These are phyloP conservation scores for Acanthaster planci DNA, from an alignment of 35 echinoderm and acorn worm species.

Conservation along the genomic window DNA sequence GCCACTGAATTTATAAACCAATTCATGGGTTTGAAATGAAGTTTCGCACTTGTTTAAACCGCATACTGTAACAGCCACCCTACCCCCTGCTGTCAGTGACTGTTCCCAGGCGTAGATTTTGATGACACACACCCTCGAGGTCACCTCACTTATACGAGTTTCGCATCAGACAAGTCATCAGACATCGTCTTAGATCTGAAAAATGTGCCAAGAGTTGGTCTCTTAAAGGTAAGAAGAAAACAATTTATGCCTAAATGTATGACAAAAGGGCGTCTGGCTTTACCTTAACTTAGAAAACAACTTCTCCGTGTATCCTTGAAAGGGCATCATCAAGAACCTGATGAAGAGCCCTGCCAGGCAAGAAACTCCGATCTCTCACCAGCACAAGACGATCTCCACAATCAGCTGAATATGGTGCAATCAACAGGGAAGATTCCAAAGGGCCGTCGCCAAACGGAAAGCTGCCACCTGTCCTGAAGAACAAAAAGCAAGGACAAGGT, in stretches of 20 bases:
- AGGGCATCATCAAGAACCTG: slow-evolving; percentile 53
- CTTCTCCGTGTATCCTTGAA: slow-evolving; percentile 84
- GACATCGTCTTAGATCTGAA: slow-evolving; percentile 76
- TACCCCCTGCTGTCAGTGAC: slow-evolving; percentile 70
- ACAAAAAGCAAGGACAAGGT: too few species aligned
- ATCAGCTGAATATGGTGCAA: slow-evolving; percentile 69
- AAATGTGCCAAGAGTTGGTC: background rate
- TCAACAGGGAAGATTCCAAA: slow-evolving; percentile 72
- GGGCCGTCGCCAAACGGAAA: too few species aligned
- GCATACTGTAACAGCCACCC: too few species aligned
- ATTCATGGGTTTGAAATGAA: too few species aligned
- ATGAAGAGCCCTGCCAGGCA: slow-evolving; percentile 68
- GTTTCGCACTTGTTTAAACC: too few species aligned
- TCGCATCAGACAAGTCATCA: slow-evolving; percentile 82
- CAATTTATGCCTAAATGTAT: too few species aligned
- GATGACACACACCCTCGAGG: slow-evolving; percentile 88
- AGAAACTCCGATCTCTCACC: slow-evolving; percentile 71
- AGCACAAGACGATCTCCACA: slow-evolving; percentile 45
- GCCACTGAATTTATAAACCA: too few species aligned
- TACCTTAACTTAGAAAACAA: slow-evolving; percentile 91
- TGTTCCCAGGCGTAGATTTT: slow-evolving; percentile 96
- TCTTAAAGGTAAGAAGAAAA: background rate
- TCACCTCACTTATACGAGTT: slow-evolving; percentile 95
- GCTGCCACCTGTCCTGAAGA: too few species aligned
- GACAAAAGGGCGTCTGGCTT: background rate